These are phyloP conservation scores for Macrophya alboannulata DNA, from an alignment of 2,888 invertebrate species.

Conservation along the genomic window DNA sequence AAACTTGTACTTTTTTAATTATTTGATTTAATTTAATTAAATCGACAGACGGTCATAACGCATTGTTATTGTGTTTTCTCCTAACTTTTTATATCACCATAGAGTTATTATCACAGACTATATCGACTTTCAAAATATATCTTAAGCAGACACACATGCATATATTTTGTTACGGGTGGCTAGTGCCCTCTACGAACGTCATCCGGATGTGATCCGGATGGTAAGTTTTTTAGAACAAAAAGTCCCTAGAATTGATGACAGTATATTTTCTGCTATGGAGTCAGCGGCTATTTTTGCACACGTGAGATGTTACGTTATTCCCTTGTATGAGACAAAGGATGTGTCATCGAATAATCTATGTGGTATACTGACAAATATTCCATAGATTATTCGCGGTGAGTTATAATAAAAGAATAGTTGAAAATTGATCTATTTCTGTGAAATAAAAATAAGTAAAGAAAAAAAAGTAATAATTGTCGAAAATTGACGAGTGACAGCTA, in stretches of 20 bases:
- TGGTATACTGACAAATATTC: neutral
- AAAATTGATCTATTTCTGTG: neutral
- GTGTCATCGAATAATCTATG: neutral
- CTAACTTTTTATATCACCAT: neutral
- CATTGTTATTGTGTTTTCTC: slow-evolving; percentile 32
- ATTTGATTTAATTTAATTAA: slow-evolving; percentile 7
- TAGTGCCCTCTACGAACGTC: neutral
- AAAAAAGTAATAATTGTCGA: neutral
- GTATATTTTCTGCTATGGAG: slow-evolving; percentile 34
- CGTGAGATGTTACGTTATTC: neutral
- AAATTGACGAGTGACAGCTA: slow-evolving; percentile 29
- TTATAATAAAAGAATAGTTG: neutral
- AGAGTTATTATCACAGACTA: neutral
- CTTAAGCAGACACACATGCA: neutral
- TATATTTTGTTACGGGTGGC: neutral
- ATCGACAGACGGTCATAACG: neutral
- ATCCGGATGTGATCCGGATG: neutral
- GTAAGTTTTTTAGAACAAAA: neutral
- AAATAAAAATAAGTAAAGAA: neutral
- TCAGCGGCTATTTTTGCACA: slow-evolving; percentile 38
- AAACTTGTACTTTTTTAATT: neutral
- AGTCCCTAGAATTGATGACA: slow-evolving; percentile 37
- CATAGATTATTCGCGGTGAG: neutral
- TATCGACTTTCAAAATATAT: neutral
- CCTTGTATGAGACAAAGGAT: neutral